These are phyloP conservation scores for Radopholus similis DNA, from an alignment of 1,140 invertebrate species.

Conservation along the genomic window DNA sequence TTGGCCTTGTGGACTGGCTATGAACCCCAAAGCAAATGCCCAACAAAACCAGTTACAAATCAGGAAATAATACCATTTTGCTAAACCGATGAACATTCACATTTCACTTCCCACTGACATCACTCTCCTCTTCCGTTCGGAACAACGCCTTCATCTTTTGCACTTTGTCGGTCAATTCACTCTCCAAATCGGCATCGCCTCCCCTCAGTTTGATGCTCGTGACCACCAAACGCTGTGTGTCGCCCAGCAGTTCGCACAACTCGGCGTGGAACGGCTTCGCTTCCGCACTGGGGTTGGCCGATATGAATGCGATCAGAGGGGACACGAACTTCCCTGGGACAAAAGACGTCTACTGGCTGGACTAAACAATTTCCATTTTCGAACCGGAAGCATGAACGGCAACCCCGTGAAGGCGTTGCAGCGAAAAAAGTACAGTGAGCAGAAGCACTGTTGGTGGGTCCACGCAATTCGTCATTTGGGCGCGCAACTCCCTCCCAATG, in stretches of 20 bases:
- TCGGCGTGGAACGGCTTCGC: background rate
- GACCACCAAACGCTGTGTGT: slow-evolving; percentile 23
- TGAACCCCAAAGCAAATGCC: background rate
- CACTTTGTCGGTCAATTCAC: background rate
- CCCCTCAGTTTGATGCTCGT: background rate
- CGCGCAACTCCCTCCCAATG: slow-evolving; percentile 1
- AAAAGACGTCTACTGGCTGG: background rate
- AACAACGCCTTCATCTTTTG: background rate
- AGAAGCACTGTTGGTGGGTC: slow-evolving; percentile 9
- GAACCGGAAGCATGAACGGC: slow-evolving; percentile 24
- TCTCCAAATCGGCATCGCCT: background rate
- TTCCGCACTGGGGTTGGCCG: background rate
- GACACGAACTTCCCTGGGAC: slow-evolving; percentile 19
- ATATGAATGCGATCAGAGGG: slow-evolving; percentile 16
- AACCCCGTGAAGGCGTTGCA: slow-evolving; percentile 1
- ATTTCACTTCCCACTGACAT: background rate
- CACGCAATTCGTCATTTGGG: background rate
- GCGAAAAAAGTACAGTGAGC: slow-evolving; percentile 5
- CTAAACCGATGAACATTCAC: background rate
- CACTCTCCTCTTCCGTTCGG: background rate
- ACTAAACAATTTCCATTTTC: background rate
- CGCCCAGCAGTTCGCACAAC: slow-evolving; percentile 8
- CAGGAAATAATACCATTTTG: background rate
- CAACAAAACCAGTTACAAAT: background rate
- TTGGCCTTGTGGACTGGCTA: too few species aligned